Evolutionary conservation across 2,888 invertebrate species (phyloP).

Genomic region (Cinara cedri): DNA sequence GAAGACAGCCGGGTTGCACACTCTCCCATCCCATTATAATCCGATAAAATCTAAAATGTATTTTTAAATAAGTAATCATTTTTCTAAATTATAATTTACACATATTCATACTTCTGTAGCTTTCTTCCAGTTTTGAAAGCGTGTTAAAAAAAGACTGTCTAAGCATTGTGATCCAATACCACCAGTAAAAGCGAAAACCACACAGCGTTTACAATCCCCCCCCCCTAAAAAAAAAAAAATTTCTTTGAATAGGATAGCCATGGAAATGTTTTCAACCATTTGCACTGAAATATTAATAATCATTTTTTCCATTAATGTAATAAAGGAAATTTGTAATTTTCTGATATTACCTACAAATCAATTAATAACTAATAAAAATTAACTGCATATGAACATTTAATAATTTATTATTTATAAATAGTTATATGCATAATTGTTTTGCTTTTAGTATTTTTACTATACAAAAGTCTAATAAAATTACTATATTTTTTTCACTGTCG

Average conservation of each 20-base stretch:
- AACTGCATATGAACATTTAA: no score
- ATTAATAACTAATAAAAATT: no score
- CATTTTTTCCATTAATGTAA: constrained; percentile 1
- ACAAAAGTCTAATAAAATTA: no score
- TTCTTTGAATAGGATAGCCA: background rate
- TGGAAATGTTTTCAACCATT: background rate
- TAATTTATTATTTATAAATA: no score
- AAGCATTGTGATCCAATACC: constrained; percentile 2
- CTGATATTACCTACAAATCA: no score
- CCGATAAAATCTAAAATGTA: background rate
- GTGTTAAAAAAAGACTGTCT: background rate
- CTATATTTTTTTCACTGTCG: no score
- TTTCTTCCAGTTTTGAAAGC: constrained; percentile 3
- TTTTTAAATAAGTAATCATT: background rate
- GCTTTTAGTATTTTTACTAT: no score
- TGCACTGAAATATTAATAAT: background rate
- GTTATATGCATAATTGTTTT: no score
- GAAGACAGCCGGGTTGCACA: no score
- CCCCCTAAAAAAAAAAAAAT: no score
- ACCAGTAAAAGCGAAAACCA: constrained; percentile 4
- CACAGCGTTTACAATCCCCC: background rate
- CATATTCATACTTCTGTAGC: constrained; percentile 1
- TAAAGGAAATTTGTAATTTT: background rate
- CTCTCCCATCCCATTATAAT: no score
- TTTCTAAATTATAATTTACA: constrained; percentile 10